phyloP scores from a whole-genome alignment of 37 sponge, comb jelly and placozoan species.

The Aphrocallistes beatrix region DNA sequence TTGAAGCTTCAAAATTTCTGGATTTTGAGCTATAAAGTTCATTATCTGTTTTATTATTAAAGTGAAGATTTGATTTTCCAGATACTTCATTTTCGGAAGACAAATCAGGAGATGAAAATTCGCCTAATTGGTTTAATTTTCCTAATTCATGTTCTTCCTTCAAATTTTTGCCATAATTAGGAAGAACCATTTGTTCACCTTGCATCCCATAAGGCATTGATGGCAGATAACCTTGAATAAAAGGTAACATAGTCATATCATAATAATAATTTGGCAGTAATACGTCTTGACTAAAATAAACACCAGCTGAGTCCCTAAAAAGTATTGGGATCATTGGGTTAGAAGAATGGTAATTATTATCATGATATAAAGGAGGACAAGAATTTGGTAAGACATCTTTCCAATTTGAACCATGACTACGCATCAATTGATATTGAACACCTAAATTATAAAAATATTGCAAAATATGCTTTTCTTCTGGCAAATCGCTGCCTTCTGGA shows the following conservation, averaged over 20 bases:
- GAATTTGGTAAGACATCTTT: slow-evolving; percentile 1
- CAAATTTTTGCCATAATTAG: background rate
- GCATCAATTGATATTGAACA: slow-evolving; percentile 13
- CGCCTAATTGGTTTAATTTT: background rate
- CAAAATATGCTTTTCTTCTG: background rate
- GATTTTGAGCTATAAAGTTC: background rate
- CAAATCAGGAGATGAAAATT: background rate
- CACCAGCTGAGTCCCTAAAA: background rate
- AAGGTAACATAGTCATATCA: slow-evolving; percentile 2
- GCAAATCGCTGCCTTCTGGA: slow-evolving; percentile 1
- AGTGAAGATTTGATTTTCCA: background rate
- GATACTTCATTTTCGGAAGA: background rate
- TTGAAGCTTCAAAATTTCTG: background rate
- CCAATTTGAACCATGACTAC: slow-evolving; percentile 6
- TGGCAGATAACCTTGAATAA: background rate
- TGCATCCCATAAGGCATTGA: background rate
- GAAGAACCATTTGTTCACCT: background rate
- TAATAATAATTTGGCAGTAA: background rate
- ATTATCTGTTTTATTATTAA: background rate
- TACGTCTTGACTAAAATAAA: background rate
- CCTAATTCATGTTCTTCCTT: background rate
- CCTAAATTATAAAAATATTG: slow-evolving; percentile 16
- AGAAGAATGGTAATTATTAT: background rate
- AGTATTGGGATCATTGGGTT: background rate
- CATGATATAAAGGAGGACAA: slow-evolving; percentile 14